Base-by-base conservation (phyloP, 2,113 vertebrate genomes). In the Menura novaehollandiae region DNA sequence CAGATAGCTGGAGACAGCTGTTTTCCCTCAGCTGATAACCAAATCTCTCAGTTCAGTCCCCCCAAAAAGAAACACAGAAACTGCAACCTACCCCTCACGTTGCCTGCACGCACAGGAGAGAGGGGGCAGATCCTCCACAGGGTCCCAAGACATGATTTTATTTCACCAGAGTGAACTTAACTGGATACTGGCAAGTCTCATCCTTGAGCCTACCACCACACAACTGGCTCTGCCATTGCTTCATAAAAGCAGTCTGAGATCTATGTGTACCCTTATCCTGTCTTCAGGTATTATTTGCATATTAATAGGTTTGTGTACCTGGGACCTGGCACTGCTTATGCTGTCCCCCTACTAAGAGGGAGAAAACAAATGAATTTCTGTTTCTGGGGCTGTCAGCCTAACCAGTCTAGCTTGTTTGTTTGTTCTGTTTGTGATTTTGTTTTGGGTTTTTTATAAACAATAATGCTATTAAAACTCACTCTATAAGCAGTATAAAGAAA, bases 21-120 rank as follows among this genome's bases (percentile, higher is more conserved):
- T 62, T 88, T 91, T 89, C 74, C 43, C 69, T 94, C 81, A 84
- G 84, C 92, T 78, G 68, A 97, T 89, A 96, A 73, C 41, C 51
- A 39, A 11, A 78, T 37, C 76, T 89, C 51, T 33, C 24, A 24
- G 9, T 56, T 78, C 62, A 78, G 52, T 8, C 74, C 82, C 53
- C 73, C 74, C 52, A 51, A 11, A 32, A 28, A 82, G 53, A 91
- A 85, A 64, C 15, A 64, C 12, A 51, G 28, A 49, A 44, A 62
- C 49, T 13, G 12, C 17, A 81, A 23, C 26, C 51, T 18, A 53
- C 17, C 11, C 58, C 32, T 37, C 1, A 1, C 55, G 13, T 3
- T 35, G 39, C 72, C 64, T 71, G 46, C 26, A n/a, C 11, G 21
- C 55, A 41, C 13, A 35, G 44, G 7, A 83, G n/a, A 43, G 33